These are phyloP conservation scores for Periophthalmus magnuspinnatus DNA, from an alignment of 2,797 vertebrate species.

Conservation along the genomic window DNA sequence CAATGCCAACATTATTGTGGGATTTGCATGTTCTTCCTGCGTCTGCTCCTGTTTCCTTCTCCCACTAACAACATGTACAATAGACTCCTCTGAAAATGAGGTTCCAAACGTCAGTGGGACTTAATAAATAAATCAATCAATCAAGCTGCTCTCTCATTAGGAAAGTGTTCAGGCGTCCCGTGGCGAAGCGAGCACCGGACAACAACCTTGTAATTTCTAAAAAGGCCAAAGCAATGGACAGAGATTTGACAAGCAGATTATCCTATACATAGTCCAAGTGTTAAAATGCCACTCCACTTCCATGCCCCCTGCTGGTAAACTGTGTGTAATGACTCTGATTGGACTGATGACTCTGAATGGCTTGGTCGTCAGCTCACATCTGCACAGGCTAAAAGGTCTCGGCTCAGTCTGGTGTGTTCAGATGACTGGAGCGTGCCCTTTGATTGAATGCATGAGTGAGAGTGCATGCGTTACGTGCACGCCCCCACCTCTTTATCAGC, in stretches of 20 bases:
- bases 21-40: too few species aligned
- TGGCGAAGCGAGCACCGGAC: neutral
- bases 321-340: neutral
- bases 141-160: neutral
- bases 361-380: neutral
- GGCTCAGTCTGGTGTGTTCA: neutral
- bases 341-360: neutral
- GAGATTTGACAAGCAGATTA: neutral
- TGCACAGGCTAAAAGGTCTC: neutral
- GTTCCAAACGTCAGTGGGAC: too few species aligned
- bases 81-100: too few species aligned
- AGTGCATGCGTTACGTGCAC: neutral
- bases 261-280: neutral
- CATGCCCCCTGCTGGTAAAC: neutral
- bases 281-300: neutral
- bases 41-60: too few species aligned
- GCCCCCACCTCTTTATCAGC: constrained; percentile 1
- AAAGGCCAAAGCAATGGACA: neutral
- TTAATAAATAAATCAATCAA: neutral
- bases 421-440: neutral
- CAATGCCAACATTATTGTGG: too few species aligned
- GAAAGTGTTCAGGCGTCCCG: neutral
- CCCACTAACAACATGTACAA: too few species aligned
- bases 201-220: neutral
- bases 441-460: neutral